Evolutionary conservation across 2,888 invertebrate species (phyloP), one percentile per base, ranked within the genome.

Genomic region (Apamea anceps): DNA sequence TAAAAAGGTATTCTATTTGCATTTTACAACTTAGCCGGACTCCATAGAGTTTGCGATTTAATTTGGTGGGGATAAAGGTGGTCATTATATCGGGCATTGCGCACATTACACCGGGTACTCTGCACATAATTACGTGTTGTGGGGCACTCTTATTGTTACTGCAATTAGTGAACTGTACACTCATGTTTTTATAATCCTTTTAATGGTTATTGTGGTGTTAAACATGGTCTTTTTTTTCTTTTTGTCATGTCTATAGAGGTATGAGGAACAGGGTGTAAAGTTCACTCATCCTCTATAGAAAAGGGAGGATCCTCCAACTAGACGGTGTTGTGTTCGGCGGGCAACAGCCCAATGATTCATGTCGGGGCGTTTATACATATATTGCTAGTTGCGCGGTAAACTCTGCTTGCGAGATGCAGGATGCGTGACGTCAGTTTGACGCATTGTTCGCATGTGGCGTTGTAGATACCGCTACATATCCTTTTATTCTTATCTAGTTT

Each of bases 1-100:
- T 81, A 81, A 86, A 86, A 87, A 89, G 87, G 92, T 93, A 91
- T 93, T 93, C 93, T 93, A 94, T 95, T 95, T 95, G 93, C 95
- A 94, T 95, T 94, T 93, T 92, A 93, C 93, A 93, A 91, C 93
- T 92, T 89, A 82, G 86, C 89, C 87, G 90, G 91, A 91, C 92
- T 91, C 90, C 91, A 88, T 89, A 87, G 89, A 87, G 87, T 88
- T 92, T 88, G 91, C 91, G 92, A 93, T 93, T 93, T 93, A 93
- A 93, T 92, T 92, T 88, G 89, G 89, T 90, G 89, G 86, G 87
- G 90, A 92, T 93, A 90, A 92, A 92, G 90, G 92, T 87, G 87
- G 81, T 80, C 82, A 86, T 90, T 90, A 86, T 89, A 90, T 88
- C 88, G 89, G 89, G 84, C 87, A 89, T 87, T 77, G 62, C 45